These are phyloP conservation scores for Mantis religiosa DNA, from an alignment of 2,888 invertebrate genomes.

Conservation along the genomic window DNA sequence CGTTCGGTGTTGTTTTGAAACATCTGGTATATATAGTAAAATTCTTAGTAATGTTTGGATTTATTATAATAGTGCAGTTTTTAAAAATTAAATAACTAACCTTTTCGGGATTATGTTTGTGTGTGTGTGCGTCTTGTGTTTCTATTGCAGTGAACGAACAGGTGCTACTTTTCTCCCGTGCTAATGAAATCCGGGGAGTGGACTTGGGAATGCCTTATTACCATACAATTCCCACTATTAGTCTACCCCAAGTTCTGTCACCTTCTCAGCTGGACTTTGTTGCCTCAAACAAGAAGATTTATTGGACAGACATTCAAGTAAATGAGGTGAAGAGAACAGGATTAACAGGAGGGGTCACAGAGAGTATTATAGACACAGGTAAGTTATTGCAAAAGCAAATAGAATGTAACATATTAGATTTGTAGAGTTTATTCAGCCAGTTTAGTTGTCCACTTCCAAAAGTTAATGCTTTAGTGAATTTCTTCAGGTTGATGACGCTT, in stretches of 20 bases:
- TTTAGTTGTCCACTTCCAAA: too few species aligned
- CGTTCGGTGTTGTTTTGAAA: too few species aligned
- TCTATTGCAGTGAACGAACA: constrained; percentile 61
- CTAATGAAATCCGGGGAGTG: constrained; percentile 77
- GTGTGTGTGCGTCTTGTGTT: constrained; percentile 31
- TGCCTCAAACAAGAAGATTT: constrained; percentile 61
- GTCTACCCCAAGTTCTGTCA: constrained; percentile 63
- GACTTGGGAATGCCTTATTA: constrained; percentile 70
- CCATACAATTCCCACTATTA: constrained; percentile 78
- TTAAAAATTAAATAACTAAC: background rate
- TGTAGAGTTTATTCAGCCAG: too few species aligned
- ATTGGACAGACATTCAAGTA: constrained; percentile 73
- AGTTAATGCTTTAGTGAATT: too few species aligned
- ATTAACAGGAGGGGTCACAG: constrained; percentile 62
- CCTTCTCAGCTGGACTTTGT: constrained; percentile 69
- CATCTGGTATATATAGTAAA: too few species aligned
- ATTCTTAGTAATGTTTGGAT: background rate
- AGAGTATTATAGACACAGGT: constrained; percentile 71
- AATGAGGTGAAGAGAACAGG: constrained; percentile 70
- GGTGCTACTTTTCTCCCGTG: constrained; percentile 70
- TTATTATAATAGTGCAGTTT: background rate
- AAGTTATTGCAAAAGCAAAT: constrained; percentile 29
- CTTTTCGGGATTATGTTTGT: constrained; percentile 27
- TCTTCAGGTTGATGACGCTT: too few species aligned
- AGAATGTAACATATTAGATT: background rate